These are phyloP conservation scores for Epirrhoe tristata DNA, from an alignment of 2,888 invertebrate genomes.

Conservation along the genomic window DNA sequence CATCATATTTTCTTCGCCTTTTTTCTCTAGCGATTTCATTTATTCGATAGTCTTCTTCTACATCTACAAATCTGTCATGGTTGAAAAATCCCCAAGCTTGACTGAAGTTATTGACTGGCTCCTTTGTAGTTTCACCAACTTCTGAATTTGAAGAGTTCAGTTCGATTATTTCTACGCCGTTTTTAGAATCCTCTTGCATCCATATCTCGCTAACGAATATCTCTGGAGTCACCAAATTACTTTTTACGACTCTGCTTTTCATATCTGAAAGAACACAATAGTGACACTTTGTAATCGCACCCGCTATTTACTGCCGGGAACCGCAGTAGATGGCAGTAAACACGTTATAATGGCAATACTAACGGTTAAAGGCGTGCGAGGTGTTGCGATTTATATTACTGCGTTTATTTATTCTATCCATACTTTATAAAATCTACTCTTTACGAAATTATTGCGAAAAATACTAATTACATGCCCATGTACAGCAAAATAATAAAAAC, in stretches of 20 bases:
- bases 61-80: conserved; percentile 41
- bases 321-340: too few relatives aligned
- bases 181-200: conserved; percentile 52
- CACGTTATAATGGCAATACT: conserved; percentile 26
- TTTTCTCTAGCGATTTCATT: conserved; percentile 59
- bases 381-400: conserved; percentile 52
- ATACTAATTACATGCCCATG: background rate
- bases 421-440: conserved; percentile 28
- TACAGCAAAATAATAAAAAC: conserved; percentile 12
- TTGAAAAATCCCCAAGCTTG: conserved; percentile 56
- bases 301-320: too few relatives aligned
- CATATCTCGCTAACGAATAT: conserved; percentile 54
- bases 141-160: conserved; percentile 55
- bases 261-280: conserved; percentile 49
- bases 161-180: conserved; percentile 67
- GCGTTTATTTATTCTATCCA: conserved; percentile 49
- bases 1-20: conserved; percentile 47
- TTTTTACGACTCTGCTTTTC: conserved; percentile 42
- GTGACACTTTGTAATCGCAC: background rate
- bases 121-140: conserved; percentile 43
- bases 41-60: conserved; percentile 49
- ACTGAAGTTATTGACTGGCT: conserved; percentile 39
- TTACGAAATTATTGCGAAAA: background rate
- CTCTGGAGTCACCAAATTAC: conserved; percentile 50
- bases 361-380: conserved; percentile 44